Evolutionary conservation across 2,113 vertebrate species (phyloP).

Genomic region (Upupa epops): DNA sequence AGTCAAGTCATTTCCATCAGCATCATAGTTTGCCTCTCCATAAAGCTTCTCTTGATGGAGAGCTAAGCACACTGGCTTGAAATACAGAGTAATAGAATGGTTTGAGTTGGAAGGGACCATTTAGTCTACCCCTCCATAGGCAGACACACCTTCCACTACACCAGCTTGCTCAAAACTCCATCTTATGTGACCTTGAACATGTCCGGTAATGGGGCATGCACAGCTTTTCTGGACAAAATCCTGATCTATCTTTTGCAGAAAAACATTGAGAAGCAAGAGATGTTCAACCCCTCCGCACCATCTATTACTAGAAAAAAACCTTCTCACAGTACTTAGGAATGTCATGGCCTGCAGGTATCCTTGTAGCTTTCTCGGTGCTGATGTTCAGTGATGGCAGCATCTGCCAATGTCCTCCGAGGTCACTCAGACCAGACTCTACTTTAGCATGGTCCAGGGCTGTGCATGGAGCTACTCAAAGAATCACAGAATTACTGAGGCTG

Average conservation of each 20-base stretch:
- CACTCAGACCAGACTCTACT: background rate
- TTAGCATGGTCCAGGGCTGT: accelerated
- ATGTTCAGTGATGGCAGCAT: background rate
- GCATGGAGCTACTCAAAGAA: no score
- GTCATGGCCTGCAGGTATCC: background rate
- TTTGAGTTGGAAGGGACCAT: background rate
- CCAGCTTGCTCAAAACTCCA: background rate
- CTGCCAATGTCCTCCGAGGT: accelerated
- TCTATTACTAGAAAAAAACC: background rate
- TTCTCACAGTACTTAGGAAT: background rate
- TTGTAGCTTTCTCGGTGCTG: background rate
- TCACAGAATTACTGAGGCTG: no score
- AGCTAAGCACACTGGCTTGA: background rate
- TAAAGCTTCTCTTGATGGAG: background rate
- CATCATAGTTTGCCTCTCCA: background rate
- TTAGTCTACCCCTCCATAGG: background rate
- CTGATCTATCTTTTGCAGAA: background rate
- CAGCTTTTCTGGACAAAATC: background rate
- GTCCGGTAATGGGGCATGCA: background rate
- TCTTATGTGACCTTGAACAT: background rate
- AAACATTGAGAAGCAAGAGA: background rate
- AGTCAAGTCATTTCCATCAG: background rate
- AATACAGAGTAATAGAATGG: background rate
- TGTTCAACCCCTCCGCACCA: background rate
- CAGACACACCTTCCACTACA: background rate